These are phyloP conservation scores for Sebastes steindachneri DNA, from an alignment of 2,797 vertebrate genomes.

Conservation along the genomic window DNA sequence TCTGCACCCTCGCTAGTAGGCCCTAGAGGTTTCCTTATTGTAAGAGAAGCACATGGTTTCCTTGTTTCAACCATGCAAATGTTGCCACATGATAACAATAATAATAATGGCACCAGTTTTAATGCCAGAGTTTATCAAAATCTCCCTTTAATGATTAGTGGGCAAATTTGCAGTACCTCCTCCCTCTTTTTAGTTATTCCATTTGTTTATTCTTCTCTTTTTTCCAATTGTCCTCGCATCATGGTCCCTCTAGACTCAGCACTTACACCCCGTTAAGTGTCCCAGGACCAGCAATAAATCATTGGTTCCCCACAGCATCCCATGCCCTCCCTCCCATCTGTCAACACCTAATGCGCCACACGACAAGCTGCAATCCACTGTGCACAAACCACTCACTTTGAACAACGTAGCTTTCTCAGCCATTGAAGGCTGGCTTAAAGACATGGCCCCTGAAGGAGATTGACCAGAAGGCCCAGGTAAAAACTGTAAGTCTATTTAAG, in stretches of 20 bases:
- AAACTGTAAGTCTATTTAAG: conserved; percentile 53
- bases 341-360: conserved; percentile 76
- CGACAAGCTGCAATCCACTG: conserved; percentile 72
- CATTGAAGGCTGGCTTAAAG: conserved; percentile 54
- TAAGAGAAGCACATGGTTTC: background rate
- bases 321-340: conserved; percentile 79
- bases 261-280: conserved; percentile 75
- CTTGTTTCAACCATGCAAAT: conserved; percentile 5
- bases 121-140: conserved; percentile 10
- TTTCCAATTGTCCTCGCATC: conserved; percentile 55
- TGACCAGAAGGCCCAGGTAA: conserved; percentile 52
- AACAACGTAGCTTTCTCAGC: conserved; percentile 67
- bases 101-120: background rate
- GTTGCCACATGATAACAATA: background rate
- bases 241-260: conserved; percentile 67
- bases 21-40: background rate
- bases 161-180: background rate
- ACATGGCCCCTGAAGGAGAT: conserved; percentile 31
- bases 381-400: conserved; percentile 67
- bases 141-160: background rate
- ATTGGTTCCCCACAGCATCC: conserved; percentile 68
- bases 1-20: background rate
- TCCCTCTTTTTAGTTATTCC: conserved; percentile 17
- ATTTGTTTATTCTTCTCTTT: conserved; percentile 38
- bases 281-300: conserved; percentile 78